Conservation (phyloP, 2,113 vertebrate species). For the Triplophysa rosa region DNA sequence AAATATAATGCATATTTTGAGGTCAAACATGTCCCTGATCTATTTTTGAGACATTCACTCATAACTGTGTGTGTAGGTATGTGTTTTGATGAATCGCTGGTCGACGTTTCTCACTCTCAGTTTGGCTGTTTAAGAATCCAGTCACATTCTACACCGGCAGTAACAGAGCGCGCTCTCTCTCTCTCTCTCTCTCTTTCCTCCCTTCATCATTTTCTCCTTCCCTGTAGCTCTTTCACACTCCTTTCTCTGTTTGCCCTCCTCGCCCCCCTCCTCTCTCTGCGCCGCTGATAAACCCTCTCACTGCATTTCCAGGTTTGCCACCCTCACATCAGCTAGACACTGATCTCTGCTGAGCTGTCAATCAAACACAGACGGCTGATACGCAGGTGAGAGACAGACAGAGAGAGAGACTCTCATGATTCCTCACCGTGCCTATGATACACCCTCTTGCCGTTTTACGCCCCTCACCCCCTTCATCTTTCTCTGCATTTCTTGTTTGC, state of each 20-base stretch:
- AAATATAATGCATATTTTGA: neutral
- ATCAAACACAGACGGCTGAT: conserved; percentile 85
- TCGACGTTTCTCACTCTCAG: conserved; percentile 67
- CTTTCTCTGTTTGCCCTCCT: conserved; percentile 83
- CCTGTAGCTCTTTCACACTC: conserved; percentile 40
- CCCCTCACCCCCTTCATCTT: conserved; percentile 36
- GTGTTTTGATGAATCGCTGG: conserved; percentile 45
- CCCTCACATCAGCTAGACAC: conserved; percentile 92
- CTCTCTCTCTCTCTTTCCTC: conserved; percentile 49
- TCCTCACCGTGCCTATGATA: conserved; percentile 43
- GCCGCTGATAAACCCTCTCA: conserved; percentile 98
- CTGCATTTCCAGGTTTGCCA: conserved; percentile 98
- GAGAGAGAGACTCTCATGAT: conserved; percentile 40
- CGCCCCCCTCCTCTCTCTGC: conserved; percentile 78
- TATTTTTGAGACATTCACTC: neutral
- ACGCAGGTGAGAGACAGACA: conserved; percentile 60
- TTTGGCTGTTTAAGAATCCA: conserved; percentile 98
- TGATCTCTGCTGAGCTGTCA: conserved; percentile 93
- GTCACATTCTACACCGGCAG: conserved; percentile 99
- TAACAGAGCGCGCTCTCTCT: conserved; percentile 98
- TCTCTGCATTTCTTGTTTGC: conserved; percentile 13
- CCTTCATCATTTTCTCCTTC: conserved; percentile 30
- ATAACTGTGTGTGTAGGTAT: conserved; percentile 26
- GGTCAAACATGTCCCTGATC: neutral
- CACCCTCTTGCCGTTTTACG: conserved; percentile 37